These are phyloP conservation scores for Masnerella sp. DNA, from an alignment of 2,888 invertebrate genomes.

Conservation along the genomic window DNA sequence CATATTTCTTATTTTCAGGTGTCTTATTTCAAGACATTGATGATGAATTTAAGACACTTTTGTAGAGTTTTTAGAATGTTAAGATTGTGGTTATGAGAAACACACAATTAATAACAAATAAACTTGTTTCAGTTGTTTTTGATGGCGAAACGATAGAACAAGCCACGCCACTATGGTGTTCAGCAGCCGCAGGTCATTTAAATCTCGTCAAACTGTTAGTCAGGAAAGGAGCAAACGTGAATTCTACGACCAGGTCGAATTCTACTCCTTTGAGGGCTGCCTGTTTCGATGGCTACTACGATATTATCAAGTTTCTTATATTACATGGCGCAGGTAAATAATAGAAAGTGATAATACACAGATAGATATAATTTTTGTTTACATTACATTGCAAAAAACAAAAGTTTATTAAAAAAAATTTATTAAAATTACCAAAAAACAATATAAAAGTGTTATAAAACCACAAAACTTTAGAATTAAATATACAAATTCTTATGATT, in stretches of 20 bases:
- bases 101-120: too few relatives aligned
- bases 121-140: constrained; percentile 89
- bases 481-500: too few relatives aligned
- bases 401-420: neutral
- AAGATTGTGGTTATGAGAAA: too few relatives aligned
- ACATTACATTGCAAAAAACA: neutral
- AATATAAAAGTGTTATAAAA: too few relatives aligned
- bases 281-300: constrained; percentile 97
- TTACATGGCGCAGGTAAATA: constrained; percentile 88
- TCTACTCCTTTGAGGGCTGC: constrained; percentile 97
- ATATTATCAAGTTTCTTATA: constrained; percentile 95
- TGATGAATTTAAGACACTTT: too few relatives aligned
- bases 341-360: neutral
- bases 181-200: constrained; percentile 96
- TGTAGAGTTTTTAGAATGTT: too few relatives aligned
- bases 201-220: constrained; percentile 91
- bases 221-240: constrained; percentile 92
- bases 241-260: constrained; percentile 95
- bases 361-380: too few relatives aligned
- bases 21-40: too few relatives aligned
- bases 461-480: too few relatives aligned
- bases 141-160: constrained; percentile 98
- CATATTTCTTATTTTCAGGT: too few relatives aligned
- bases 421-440: constrained; percentile 10
- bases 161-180: constrained; percentile 98